phyloP scores from a whole-genome alignment of 1,140 invertebrate genomes.

The Piezodorus guildinii region DNA sequence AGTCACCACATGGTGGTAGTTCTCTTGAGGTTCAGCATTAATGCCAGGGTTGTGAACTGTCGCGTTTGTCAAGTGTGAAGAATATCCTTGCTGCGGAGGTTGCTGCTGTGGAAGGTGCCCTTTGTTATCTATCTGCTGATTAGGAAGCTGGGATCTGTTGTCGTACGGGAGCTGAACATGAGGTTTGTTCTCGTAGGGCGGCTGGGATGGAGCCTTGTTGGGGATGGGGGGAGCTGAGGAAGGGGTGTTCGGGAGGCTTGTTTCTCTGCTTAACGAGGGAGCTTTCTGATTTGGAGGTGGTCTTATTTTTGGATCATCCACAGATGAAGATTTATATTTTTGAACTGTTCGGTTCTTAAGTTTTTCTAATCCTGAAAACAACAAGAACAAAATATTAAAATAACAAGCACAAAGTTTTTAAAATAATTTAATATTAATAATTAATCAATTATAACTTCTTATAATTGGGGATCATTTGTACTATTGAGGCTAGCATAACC shows the following conservation, averaged over 20 bases:
- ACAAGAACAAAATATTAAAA: neutral
- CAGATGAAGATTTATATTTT: slow-evolving; percentile 38
- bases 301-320: slow-evolving; percentile 36
- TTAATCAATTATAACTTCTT: neutral
- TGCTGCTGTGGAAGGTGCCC: slow-evolving; percentile 23
- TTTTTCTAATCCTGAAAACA: slow-evolving; percentile 31
- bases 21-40: slow-evolving; percentile 23
- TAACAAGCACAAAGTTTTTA: too few relatives aligned
- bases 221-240: slow-evolving; percentile 21
- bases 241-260: slow-evolving; percentile 24
- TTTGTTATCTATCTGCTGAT: slow-evolving; percentile 9
- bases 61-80: slow-evolving; percentile 27
- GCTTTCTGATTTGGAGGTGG: slow-evolving; percentile 30
- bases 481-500: too few relatives aligned
- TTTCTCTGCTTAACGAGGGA: slow-evolving; percentile 24
- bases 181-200: slow-evolving; percentile 20
- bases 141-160: slow-evolving; percentile 5
- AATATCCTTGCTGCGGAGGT: slow-evolving; percentile 20
- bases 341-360: slow-evolving; percentile 36
- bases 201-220: neutral
- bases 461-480: too few relatives aligned
- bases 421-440: too few relatives aligned
- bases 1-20: slow-evolving; percentile 22
- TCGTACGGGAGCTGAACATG: slow-evolving; percentile 2
- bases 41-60: slow-evolving; percentile 30